A percentile compares a stretch with the other conserved stretches of the same genome.
These are phyloP conservation scores for Megalopta genalis DNA, from an alignment of 1,140 invertebrate genomes.

Conservation along the genomic window DNA sequence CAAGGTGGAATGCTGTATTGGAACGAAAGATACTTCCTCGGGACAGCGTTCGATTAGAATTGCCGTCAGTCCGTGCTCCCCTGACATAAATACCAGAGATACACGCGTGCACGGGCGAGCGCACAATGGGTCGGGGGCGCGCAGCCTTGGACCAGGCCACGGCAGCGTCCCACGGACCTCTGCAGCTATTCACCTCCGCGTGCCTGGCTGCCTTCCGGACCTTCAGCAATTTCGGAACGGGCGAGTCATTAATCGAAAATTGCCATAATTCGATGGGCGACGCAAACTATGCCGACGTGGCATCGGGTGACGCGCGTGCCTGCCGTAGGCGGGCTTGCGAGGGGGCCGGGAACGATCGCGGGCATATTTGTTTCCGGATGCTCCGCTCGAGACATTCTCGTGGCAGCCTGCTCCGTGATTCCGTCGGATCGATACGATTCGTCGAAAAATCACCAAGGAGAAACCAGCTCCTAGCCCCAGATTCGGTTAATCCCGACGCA, in stretches of 20 bases:
- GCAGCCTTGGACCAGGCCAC: not conserved
- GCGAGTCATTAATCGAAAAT: slow-evolving; percentile 37
- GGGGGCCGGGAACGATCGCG: not conserved
- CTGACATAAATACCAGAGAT: slow-evolving; percentile 46
- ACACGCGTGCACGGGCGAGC: slow-evolving; percentile 32
- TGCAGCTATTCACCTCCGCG: slow-evolving; percentile 40
- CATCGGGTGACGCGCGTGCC: not conserved
- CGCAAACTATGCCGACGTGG: slow-evolving; percentile 33
- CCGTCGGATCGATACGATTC: too few species aligned
- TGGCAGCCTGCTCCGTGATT: too few species aligned
- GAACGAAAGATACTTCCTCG: slow-evolving; percentile 41
- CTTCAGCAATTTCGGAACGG: slow-evolving; percentile 34
- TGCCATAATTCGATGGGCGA: slow-evolving; percentile 29
- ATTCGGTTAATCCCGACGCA: slow-evolving; percentile 22
- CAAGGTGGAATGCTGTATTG: slow-evolving; percentile 17
- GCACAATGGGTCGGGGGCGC: slow-evolving; percentile 12
- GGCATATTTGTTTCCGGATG: not conserved
- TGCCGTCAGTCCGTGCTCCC: slow-evolving; percentile 26
- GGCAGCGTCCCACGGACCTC: slow-evolving; percentile 9
- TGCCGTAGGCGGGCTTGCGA: not conserved
- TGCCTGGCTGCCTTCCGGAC: slow-evolving; percentile 14
- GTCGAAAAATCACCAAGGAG: too few species aligned
- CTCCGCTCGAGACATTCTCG: too few species aligned
- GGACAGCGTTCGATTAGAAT: slow-evolving; percentile 37
- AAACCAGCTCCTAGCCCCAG: not conserved